Base-by-base conservation (phyloP, 2,888 invertebrate species). In the Nasonia oneida region DNA sequence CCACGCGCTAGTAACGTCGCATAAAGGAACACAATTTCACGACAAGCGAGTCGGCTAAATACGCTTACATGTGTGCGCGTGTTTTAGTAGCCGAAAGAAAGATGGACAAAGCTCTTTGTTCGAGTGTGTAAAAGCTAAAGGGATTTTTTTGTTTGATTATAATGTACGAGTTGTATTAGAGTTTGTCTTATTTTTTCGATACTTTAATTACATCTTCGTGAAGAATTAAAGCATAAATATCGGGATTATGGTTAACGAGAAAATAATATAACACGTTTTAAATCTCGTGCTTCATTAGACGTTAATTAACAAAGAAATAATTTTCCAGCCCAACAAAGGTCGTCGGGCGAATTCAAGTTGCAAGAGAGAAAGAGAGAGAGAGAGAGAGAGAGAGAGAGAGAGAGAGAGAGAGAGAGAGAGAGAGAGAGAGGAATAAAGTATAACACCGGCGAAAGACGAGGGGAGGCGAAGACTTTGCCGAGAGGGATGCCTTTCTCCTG, bases 1-100 rank as follows among this genome's bases (percentile, higher is more conserved):
- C 29, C 71, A 77, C 77, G 76, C 76, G 53, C 82, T 70, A 15
- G 37, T 73, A 71, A 75, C 81, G 50, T 14, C 71, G 23, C 61
- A 77, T 61, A 77, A 77, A 83, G 47, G 42, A 57, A 42, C 37
- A 37, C 23, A 71, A 77, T 77, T 83, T 83, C 71, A 47, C 47
- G 47, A 83, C 29, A 42, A 83, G 61, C 73, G 23, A 57, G 33
- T 64, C 29, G 47, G 29, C 74, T 37, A 64, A 75, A 23, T 75
- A 15, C 73, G 37, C 23, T 12, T 10, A 14, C 10, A 6, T 47
- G n/a, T n/a, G 15, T n/a, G n/a, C 6, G 61, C 8, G 23, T 42
- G 29, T 39, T 14, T 39, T 18, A 14, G n/a, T 50, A 50, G 18
- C 29, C 50, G 33, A 67, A 2, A 6, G 50, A 67, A 67, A 10